Conservation (phyloP, 2,113 vertebrate species). For the Thermophis baileyi region DNA sequence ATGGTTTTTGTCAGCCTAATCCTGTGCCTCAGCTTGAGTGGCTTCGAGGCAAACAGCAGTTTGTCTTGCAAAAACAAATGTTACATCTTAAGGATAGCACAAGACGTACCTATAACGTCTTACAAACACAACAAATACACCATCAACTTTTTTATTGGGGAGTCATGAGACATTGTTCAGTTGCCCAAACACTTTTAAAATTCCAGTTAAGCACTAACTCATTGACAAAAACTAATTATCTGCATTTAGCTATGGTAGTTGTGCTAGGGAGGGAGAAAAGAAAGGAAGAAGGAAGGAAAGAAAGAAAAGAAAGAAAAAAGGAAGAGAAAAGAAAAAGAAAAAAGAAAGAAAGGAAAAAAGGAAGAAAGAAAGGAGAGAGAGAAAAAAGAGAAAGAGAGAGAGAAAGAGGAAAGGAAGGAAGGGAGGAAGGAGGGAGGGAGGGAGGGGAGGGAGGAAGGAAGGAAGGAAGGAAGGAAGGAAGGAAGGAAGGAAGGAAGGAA, state of each 20-base stretch:
- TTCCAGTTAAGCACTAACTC: neutral
- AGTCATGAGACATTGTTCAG: neutral
- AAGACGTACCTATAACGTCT: neutral
- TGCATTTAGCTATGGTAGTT: neutral
- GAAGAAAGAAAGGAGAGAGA: neutral
- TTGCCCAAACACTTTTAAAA: neutral
- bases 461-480: too few species aligned
- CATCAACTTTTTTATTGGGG: neutral
- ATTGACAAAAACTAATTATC: neutral
- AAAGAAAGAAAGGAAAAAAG: neutral
- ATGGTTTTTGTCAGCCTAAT: neutral
- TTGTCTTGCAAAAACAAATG: neutral
- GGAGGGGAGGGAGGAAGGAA: too few species aligned
- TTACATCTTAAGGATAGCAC: neutral
- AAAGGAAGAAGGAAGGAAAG: neutral
- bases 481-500: too few species aligned
- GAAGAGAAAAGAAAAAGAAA: neutral
- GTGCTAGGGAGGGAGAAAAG: neutral
- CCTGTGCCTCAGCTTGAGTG: neutral
- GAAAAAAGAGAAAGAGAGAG: too few species aligned
- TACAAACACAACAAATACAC: neutral
- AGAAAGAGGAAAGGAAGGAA: neutral
- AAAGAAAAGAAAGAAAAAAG: neutral
- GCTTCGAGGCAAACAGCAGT: neutral
- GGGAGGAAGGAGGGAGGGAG: neutral